Evolutionary conservation across 2,797 vertebrate species (phyloP).

Genomic region (Simalia tracyae): DNA sequence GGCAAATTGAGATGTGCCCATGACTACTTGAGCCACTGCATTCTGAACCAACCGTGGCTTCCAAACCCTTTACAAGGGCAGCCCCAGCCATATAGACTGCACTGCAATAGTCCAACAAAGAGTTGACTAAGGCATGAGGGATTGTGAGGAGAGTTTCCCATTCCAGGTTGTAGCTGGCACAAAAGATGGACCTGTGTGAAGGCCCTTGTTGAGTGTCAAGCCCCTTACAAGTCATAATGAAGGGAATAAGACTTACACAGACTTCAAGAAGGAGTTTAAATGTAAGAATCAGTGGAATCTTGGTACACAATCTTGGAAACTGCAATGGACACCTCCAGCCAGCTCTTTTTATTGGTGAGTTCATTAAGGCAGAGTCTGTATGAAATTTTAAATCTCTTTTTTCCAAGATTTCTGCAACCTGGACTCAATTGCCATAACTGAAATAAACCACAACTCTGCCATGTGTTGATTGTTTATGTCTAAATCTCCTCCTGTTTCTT

Average conservation of each 20-base stretch:
- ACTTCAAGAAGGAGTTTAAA: background rate
- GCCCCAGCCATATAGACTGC: background rate
- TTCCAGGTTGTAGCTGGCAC: background rate
- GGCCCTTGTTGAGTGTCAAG: background rate
- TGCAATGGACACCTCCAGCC: background rate
- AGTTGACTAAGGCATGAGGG: background rate
- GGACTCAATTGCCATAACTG: background rate
- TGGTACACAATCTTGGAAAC: background rate
- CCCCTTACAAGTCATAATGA: background rate
- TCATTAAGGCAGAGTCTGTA: background rate
- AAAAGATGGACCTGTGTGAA: background rate
- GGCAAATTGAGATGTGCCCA: background rate
- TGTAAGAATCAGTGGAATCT: background rate
- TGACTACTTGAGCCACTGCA: background rate
- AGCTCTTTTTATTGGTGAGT: background rate
- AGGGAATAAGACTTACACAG: background rate
- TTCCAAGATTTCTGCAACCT: background rate
- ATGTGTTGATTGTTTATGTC: background rate
- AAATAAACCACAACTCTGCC: background rate
- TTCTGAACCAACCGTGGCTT: background rate
- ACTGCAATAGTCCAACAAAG: background rate
- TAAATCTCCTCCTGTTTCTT: background rate
- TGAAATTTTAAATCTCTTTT: background rate
- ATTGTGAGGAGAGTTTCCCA: background rate
- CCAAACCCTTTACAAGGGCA: background rate